phyloP scores from a whole-genome alignment of 2,113 vertebrate species.

The Megaleporinus macrocephalus region DNA sequence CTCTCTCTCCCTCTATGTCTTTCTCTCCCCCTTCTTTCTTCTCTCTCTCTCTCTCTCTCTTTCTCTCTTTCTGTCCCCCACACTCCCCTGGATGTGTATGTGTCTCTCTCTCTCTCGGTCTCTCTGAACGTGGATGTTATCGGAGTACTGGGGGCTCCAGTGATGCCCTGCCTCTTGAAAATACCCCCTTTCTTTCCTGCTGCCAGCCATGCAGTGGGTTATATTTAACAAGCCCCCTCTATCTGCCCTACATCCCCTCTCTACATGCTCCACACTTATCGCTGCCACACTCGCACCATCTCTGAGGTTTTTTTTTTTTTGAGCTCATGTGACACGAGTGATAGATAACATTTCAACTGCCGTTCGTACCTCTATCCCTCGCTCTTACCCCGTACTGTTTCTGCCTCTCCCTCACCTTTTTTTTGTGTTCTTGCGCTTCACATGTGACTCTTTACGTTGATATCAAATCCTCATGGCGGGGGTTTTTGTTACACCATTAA shows the following conservation, averaged over 20 bases:
- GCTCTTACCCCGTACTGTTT: slow-evolving; percentile 61
- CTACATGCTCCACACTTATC: slow-evolving; percentile 76
- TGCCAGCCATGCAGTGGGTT: slow-evolving; percentile 76
- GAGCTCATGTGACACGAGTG: slow-evolving; percentile 75
- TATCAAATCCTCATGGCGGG: too few relatives aligned
- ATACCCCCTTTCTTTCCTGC: slow-evolving; percentile 74
- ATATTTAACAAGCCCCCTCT: slow-evolving; percentile 77
- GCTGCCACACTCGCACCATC: slow-evolving; percentile 51
- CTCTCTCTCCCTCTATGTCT: too few relatives aligned
- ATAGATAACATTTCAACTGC: slow-evolving; percentile 79
- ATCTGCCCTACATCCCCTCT: slow-evolving; percentile 71
- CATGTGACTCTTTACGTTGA: too few relatives aligned
- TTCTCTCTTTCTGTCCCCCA: background rate
- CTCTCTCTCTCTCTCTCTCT: background rate
- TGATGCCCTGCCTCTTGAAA: slow-evolving; percentile 80
- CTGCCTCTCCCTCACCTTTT: background rate
- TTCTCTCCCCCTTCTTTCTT: too few relatives aligned
- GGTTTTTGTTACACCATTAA: too few relatives aligned
- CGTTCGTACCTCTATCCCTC: slow-evolving; percentile 57
- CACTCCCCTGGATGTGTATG: too few relatives aligned
- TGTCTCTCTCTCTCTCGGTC: background rate
- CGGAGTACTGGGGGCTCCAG: slow-evolving; percentile 72
- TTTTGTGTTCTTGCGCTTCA: background rate
- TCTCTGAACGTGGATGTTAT: slow-evolving; percentile 75
- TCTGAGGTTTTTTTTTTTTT: slow-evolving; percentile 76